Conservation (phyloP, 2,888 invertebrate genomes). For the Amaurobius ferox region DNA sequence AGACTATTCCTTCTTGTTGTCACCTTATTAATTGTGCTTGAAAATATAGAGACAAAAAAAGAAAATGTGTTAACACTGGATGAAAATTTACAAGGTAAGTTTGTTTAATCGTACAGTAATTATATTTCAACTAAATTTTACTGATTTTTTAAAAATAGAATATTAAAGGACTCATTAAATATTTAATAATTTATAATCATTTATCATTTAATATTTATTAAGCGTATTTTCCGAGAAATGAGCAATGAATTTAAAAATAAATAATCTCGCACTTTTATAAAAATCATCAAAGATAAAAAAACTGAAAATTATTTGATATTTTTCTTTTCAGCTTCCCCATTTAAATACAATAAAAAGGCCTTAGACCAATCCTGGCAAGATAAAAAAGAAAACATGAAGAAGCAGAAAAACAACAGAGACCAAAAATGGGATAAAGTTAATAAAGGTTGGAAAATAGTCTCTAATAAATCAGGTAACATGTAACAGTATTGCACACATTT, state of each 20-base stretch:
- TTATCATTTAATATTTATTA: too few species aligned
- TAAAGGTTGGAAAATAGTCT: slow-evolving; percentile 32
- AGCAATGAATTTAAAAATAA: too few species aligned
- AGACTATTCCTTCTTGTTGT: slow-evolving; percentile 39
- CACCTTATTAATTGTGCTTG: slow-evolving; percentile 34
- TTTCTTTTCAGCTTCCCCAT: slow-evolving; percentile 38
- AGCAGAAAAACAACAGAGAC: background rate
- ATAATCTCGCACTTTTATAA: too few species aligned
- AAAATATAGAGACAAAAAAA: slow-evolving; percentile 21
- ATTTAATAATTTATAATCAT: too few species aligned
- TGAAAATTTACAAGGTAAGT: slow-evolving; percentile 39
- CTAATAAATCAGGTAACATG: slow-evolving; percentile 7
- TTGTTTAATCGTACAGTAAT: too few species aligned
- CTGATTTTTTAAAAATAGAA: too few species aligned
- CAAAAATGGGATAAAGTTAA: slow-evolving; percentile 47
- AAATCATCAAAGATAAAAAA: too few species aligned
- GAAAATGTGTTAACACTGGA: slow-evolving; percentile 14
- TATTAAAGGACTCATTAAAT: too few species aligned
- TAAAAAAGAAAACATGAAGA: background rate
- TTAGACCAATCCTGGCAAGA: slow-evolving; percentile 36
- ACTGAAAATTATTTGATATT: too few species aligned
- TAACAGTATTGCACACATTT: too few species aligned
- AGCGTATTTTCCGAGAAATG: too few species aligned
- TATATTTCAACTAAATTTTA: too few species aligned
- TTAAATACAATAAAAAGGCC: slow-evolving; percentile 55